Evolutionary conservation across 2,113 vertebrate genomes (phyloP).

Genomic region (Perca flavescens): DNA sequence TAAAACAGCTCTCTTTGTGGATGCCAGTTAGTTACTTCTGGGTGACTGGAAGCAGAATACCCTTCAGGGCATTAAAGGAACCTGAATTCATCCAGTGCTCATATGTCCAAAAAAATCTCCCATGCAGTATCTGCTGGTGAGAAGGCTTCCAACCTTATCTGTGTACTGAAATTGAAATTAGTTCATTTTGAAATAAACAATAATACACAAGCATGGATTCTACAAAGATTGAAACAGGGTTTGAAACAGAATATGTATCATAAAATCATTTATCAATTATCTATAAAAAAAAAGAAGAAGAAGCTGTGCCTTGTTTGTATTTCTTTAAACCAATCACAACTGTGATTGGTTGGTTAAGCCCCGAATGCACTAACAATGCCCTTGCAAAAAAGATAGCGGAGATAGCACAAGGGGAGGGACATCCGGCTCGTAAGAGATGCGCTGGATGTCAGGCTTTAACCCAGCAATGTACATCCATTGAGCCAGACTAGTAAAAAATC

Average conservation of each 20-base stretch:
- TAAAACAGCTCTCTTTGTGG: constrained; percentile 60
- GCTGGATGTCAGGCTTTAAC: too few relatives aligned
- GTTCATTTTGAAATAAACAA: not conserved
- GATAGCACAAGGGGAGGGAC: too few relatives aligned
- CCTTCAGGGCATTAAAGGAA: constrained; percentile 63
- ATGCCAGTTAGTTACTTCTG: constrained; percentile 68
- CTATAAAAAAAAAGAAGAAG: too few relatives aligned
- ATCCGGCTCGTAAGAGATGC: too few relatives aligned
- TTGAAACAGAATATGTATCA: not conserved
- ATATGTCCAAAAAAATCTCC: constrained; percentile 31
- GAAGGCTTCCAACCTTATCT: not conserved
- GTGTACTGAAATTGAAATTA: constrained; percentile 15
- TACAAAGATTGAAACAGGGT: not conserved
- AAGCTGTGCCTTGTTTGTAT: too few relatives aligned
- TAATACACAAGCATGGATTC: not conserved
- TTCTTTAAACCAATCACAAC: too few relatives aligned
- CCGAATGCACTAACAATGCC: too few relatives aligned
- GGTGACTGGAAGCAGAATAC: constrained; percentile 65
- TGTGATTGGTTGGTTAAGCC: too few relatives aligned
- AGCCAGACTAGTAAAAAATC: too few relatives aligned
- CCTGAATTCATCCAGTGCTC: constrained; percentile 54
- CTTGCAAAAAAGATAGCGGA: too few relatives aligned
- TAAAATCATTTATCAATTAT: too few relatives aligned
- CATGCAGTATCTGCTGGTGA: constrained; percentile 48
- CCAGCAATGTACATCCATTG: too few relatives aligned